A percentile compares a stretch with the other conserved stretches of the same genome.
Evolutionary conservation across 2,888 invertebrate species (phyloP).

Genomic region (Micoletzkya japonica): DNA sequence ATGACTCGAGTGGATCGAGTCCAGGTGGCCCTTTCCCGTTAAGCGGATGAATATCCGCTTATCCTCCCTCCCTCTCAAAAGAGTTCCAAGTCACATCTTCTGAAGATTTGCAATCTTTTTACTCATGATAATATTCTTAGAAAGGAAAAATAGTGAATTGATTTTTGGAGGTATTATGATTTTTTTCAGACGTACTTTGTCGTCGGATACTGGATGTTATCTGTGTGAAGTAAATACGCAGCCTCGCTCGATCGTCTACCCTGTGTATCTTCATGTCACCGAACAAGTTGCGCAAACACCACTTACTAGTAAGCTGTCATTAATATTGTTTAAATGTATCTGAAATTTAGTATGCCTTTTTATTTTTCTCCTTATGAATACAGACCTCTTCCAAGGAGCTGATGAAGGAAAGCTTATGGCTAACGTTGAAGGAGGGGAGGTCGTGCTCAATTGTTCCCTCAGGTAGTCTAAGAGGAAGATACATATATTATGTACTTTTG

Average conservation of each 20-base stretch:
- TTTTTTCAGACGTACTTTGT: slow-evolving; percentile 48
- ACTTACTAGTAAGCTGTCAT: slow-evolving; percentile 30
- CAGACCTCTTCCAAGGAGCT: slow-evolving; percentile 5
- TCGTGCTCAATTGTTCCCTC: slow-evolving; percentile 60
- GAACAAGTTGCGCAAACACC: background rate
- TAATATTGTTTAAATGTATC: too few species aligned
- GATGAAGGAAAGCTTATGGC: slow-evolving; percentile 41
- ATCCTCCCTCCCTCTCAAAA: too few species aligned
- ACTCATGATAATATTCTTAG: too few species aligned
- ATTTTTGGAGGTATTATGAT: too few species aligned
- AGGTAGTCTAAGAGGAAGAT: slow-evolving; percentile 31
- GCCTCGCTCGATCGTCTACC: slow-evolving; percentile 52
- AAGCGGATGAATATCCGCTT: too few species aligned
- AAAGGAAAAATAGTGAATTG: too few species aligned
- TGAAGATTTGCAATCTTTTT: too few species aligned
- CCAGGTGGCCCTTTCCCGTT: too few species aligned
- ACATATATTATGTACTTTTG: background rate
- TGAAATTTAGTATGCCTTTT: too few species aligned
- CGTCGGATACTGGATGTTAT: slow-evolving; percentile 57
- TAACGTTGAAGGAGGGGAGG: slow-evolving; percentile 51
- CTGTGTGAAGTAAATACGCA: slow-evolving; percentile 62
- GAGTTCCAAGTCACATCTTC: too few species aligned
- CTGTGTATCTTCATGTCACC: slow-evolving; percentile 56
- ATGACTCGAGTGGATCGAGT: too few species aligned
- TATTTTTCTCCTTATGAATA: too few species aligned